phyloP scores from a whole-genome alignment of 1,140 invertebrate genomes.

The Sesamia nonagrioides region DNA sequence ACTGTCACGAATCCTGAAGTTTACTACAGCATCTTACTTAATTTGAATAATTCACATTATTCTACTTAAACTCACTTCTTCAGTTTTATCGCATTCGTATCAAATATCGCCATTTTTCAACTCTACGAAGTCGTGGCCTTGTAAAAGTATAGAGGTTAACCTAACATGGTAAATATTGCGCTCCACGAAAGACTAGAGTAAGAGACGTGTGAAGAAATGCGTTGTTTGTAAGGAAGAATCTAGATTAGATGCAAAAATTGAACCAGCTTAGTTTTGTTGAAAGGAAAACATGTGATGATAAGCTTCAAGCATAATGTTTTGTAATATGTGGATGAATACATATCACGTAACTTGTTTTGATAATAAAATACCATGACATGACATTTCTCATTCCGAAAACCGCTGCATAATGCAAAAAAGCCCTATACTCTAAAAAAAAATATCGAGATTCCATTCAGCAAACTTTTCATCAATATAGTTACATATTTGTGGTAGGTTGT shows the following conservation, averaged over 20 bases:
- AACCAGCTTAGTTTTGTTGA: background rate
- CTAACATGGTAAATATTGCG: conserved; percentile 19
- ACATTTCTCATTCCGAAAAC: conserved; percentile 18
- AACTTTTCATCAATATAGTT: background rate
- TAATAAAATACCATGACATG: conserved; percentile 35
- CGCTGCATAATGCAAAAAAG: background rate
- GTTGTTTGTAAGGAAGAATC: conserved; percentile 1
- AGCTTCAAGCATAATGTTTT: conserved; percentile 17
- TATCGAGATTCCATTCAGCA: background rate
- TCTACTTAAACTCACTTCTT: too few relatives aligned
- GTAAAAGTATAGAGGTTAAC: conserved; percentile 9
- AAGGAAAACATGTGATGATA: conserved; percentile 2
- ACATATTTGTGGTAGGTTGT: background rate
- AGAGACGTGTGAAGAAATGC: background rate
- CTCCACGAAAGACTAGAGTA: conserved; percentile 16
- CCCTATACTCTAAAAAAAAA: background rate
- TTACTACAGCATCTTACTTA: too few relatives aligned
- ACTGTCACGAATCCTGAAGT: too few relatives aligned
- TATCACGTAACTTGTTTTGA: conserved; percentile 36
- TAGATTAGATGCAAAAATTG: conserved; percentile 1
- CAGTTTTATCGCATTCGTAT: background rate
- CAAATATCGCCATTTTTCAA: background rate
- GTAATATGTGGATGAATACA: conserved; percentile 25
- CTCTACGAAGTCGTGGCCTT: conserved; percentile 32
- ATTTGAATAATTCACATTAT: too few relatives aligned